Evolutionary conservation across 2,113 vertebrate species (phyloP), one percentile per base, ranked within the genome.

Genomic region (Noturus placidus): DNA sequence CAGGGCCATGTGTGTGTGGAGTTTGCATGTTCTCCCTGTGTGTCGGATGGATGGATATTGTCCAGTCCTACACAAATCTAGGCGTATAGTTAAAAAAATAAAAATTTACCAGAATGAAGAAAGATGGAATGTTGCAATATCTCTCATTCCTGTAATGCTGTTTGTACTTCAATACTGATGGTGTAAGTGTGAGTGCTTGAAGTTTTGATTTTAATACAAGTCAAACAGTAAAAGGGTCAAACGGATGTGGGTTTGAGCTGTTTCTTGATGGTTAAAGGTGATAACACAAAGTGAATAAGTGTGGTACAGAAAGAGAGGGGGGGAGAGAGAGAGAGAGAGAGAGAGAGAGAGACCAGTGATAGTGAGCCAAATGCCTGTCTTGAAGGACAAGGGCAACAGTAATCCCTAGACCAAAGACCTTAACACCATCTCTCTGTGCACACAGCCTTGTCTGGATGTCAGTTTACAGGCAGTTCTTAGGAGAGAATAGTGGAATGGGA

Each of bases 371-470:
- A 74, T 54, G 81, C 59, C 63, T 84, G 85, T 87, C 86, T 86
- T 63, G 35, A 86, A 88, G 88, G 88, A 70, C 63, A 76, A 80
- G 77, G 83, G 59, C 72, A 86, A 78, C 70, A 79, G 78, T 88
- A 87, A 89, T 90, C 85, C 89, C 30, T 38, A 83, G 85, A 88
- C 88, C 87, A 83, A 80, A 81, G 61, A 88, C 80, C 59, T 78
- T 89, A 90, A 88, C 76, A 76, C 42, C 42, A 59, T 79, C 74
- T 77, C 56, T 65, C 82, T 77, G 85, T 72, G 33, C 88, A 78
- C 67, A 69, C 67, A 52, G 76, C 46, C 87, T 87, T 85, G 76
- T 87, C 70, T 65, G 77, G 59, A 85, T 81, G 70, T 83, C 35
- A 80, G 87, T 83, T 83, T 83, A 82, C 81, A 82, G 52, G 33